Base-by-base conservation (phyloP, 1,140 invertebrate genomes). In the Lepidurus arcticus region DNA sequence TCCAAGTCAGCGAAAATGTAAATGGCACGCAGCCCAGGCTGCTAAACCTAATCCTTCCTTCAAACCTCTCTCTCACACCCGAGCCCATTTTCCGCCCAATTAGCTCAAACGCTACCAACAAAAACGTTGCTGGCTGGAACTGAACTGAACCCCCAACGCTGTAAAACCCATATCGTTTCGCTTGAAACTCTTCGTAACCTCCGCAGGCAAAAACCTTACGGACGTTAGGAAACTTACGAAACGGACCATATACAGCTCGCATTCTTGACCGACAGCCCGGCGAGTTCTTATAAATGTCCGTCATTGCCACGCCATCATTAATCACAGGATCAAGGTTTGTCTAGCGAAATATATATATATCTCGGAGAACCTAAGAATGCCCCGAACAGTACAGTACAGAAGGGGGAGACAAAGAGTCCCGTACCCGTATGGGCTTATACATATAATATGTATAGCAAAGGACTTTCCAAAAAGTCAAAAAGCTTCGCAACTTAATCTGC, bases 291-390 rank as follows among this genome's bases (percentile, higher is more conserved):
- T 65, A 65, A 65, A 65, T 65, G 53, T 65, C 53, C 21, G 53
- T 65, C 53, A 65, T 65, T 65, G 53, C 53, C 53, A 21, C n/a
- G 21, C n/a, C 53, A 65, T 65, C 53, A 65, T 65, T 65, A 65
- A 65, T 65, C 53, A 65, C 53, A 34, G 53, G 53, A 65, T 65
- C 53, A 65, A n/a, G 53, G 53, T 65, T 34, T 34, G 34, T 3
- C 34, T 34, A 65, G n/a, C 53, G 53, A 65, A 65, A 65, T 65
- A 13, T 21, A 65, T 21, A 65, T 65, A 65, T 65, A 10, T 13
- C 21, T 65, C n/a, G 53, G 53, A 65, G 21, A 13, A 21, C 4
- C n/a, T 21, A 65, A 65, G 13, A 21, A 13, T 65, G 16, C 21
- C 6, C 16, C 16, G 53, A 65, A 65, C 0, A 8, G 34, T 34